Evolutionary conservation across 2,797 vertebrate species (phyloP), one percentile per base, ranked within the genome.

Genomic region (Onychomys arenicola): DNA sequence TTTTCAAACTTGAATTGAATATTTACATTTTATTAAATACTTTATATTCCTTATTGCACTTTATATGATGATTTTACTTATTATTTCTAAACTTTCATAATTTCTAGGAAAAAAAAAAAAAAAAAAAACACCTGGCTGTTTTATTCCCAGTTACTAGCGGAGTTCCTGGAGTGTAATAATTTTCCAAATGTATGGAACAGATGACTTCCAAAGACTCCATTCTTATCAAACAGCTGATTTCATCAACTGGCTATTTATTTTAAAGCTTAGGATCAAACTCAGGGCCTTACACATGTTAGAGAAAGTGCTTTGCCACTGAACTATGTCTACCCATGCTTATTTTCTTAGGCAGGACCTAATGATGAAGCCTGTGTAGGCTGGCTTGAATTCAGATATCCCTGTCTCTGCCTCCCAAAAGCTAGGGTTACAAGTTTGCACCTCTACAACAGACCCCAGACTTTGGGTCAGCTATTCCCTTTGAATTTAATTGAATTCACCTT

Each of bases 51-150:
- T 67, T 29, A 61, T 40, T n/a, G 1, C 49, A 46, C 63, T 25
- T 29, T 63, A 25, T 43, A 80, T 40, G 43, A 46, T 75, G 4
- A 81, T 75, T 69, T 61, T 46, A 34, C 81, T 80, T 82, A 91
- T 3, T 34, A 83, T 95, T 96, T 49, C 43, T 95, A 37, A 93
- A 78, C n/a, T 11, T 87, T 37, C 86, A 80, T 55, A 65, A 65
- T 4, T 40, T 4, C 4, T 84, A 34, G 5, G 0, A 0, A 57
- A 52, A 52, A 49, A 49, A 0, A 57, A 49, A 49, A 0, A 57
- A 52, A 52, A 49, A 49, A 52, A 52, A 59, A 89, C 84, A 11
- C 0, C 2, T 78, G 0, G 55, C 81, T 5, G 32, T 63, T 27
- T 0, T 63, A 88, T 27, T 27, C 1, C 52, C 16, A 52, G 5